A percentile compares a stretch with the other conserved stretches of the same genome.
Conservation (phyloP, 2,888 invertebrate species). For the Drosophila parthenogenetica region DNA sequence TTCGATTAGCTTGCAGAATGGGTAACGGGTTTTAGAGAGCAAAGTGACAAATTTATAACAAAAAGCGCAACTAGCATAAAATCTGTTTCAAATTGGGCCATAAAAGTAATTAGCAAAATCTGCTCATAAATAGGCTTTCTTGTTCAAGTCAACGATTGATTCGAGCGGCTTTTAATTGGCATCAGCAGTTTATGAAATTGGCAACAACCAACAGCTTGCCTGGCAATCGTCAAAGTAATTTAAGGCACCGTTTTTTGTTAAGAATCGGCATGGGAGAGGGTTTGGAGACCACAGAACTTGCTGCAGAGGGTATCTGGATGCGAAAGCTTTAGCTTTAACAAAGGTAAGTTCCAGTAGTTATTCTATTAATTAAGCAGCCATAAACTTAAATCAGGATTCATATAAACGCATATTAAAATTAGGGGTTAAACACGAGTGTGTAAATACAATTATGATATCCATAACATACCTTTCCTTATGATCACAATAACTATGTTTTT, state of each 20-base stretch:
- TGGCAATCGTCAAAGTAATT: slow-evolving; percentile 61
- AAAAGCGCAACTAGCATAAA: slow-evolving; percentile 49
- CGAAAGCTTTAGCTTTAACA: slow-evolving; percentile 32
- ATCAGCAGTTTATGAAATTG: slow-evolving; percentile 44
- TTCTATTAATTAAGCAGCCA: slow-evolving; percentile 72
- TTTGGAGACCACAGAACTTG: slow-evolving; percentile 12
- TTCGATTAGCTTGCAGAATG: slow-evolving; percentile 55
- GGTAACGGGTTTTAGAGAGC: slow-evolving; percentile 28
- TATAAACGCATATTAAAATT: slow-evolving; percentile 27
- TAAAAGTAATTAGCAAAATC: slow-evolving; percentile 79
- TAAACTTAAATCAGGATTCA: slow-evolving; percentile 69
- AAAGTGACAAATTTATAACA: slow-evolving; percentile 54
- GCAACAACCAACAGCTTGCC: slow-evolving; percentile 36
- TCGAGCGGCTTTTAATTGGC: slow-evolving; percentile 64
- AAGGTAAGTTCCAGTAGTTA: slow-evolving; percentile 49
- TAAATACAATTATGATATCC: no score
- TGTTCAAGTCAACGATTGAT: slow-evolving; percentile 30
- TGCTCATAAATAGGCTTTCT: slow-evolving; percentile 38
- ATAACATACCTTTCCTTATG: no score
- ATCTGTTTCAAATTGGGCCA: slow-evolving; percentile 75
- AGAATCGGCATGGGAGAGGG: neutral
- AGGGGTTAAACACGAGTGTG: slow-evolving; percentile 36
- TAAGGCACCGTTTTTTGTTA: slow-evolving; percentile 39
- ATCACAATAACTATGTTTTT: no score
- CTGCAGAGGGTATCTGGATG: slow-evolving; percentile 18